Evolutionary conservation across 2,797 vertebrate species (phyloP), one percentile per base, ranked within the genome.

Genomic region (Sebastes vulpes): DNA sequence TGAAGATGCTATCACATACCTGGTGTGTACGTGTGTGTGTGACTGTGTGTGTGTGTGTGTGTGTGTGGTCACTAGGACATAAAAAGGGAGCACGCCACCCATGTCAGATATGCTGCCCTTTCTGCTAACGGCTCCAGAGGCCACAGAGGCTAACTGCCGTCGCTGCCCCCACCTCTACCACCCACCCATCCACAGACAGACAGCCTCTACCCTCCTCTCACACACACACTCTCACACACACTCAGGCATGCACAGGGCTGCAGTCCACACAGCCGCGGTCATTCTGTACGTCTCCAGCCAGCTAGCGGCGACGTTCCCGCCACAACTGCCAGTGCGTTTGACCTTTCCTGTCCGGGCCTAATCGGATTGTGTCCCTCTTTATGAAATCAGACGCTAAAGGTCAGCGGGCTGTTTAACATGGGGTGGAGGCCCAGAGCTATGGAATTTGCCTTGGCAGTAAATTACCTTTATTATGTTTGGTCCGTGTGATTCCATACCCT

Each of bases 321-420:
- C 94, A 95, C 96, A 96, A 94, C 96, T 96, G 97, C 95, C 96
- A 97, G 97, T 96, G 96, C 96, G 87, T 96, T 98, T 98, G 97
- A 98, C 98, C 97, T 98, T 98, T 97, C 97, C 96, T 96, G 96
- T 97, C 96, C 93, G 88, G 96, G 95, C 96, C 96, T 98, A 98
- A 98, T 98, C 97, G 96, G 97, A 98, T 98, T 98, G 97, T 97
- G 97, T 96, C 96, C 96, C 85, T 97, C 97, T 97, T 98, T 98
- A 98, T 98, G 97, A 97, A 98, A 98, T 97, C 97, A 98, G 96
- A 96, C 96, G 85, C 96, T 96, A 98, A 98, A 98, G 98, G 98
- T 98, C 98, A 97, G 95, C 88, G 87, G 95, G 96, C 97, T 97
- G 97, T 97, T 97, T 98, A 98, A 97, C 97, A 97, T 97, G 95